A percentile compares a stretch with the other conserved stretches of the same genome.
Conservation (phyloP, 2,797 vertebrate species). For the Mormyrus proboscirostris region DNA sequence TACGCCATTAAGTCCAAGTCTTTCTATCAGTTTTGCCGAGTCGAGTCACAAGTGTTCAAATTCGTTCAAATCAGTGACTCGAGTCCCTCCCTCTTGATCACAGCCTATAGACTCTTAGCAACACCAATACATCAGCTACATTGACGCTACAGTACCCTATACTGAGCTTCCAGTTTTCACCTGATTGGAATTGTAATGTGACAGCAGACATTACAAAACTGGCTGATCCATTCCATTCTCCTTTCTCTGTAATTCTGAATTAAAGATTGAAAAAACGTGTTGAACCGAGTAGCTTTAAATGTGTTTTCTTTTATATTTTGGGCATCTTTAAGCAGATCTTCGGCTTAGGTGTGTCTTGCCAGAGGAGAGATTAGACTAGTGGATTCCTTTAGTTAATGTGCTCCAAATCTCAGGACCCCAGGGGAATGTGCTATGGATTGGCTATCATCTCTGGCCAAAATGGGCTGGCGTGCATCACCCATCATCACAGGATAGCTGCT, state of each 20-base stretch:
- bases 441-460: background rate
- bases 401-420: background rate
- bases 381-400: background rate
- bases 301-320: constrained; percentile 36
- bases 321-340: constrained; percentile 21
- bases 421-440: background rate
- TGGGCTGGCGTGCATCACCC: background rate
- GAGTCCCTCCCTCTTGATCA: background rate
- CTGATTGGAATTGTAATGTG: constrained; percentile 8
- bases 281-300: constrained; percentile 48
- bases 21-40: no score
- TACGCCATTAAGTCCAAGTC: no score
- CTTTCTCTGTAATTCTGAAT: background rate
- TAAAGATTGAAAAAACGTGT: constrained; percentile 26
- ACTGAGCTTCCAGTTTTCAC: constrained; percentile 43
- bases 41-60: no score
- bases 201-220: background rate
- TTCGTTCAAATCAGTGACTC: no score
- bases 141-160: constrained; percentile 42
- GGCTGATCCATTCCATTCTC: background rate
- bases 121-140: constrained; percentile 31
- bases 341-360: background rate
- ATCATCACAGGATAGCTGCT: background rate
- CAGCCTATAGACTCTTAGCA: background rate
- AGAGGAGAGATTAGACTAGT: background rate